Evolutionary conservation across 1,140 invertebrate species (phyloP).

Genomic region (Triops longicaudatus): DNA sequence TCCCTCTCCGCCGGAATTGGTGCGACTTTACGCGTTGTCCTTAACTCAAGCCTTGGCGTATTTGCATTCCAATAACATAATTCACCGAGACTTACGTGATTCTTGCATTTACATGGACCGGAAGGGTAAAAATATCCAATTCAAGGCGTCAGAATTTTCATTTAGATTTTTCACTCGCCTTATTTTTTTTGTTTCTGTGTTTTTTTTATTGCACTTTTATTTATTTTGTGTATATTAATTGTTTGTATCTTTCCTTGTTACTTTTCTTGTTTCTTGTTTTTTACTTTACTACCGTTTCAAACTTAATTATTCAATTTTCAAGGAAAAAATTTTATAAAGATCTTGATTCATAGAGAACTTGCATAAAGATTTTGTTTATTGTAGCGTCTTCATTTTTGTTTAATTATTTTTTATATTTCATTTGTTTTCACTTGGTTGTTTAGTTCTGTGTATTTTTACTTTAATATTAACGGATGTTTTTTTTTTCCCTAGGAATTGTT

Average conservation of each 20-base stretch:
- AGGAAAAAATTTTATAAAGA: no score
- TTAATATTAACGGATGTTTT: constrained; percentile 40
- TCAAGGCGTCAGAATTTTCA: neutral
- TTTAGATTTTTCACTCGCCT: no score
- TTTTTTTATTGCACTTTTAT: neutral
- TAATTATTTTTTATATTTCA: constrained; percentile 29
- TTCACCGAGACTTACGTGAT: constrained; percentile 57
- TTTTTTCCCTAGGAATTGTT: constrained; percentile 45
- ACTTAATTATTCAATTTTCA: no score
- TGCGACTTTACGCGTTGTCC: constrained; percentile 54
- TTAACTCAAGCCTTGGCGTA: constrained; percentile 59
- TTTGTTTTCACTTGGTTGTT: constrained; percentile 27
- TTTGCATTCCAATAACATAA: constrained; percentile 65
- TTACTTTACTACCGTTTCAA: no score
- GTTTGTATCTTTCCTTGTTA: no score
- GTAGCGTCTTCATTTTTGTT: no score
- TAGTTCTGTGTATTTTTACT: neutral
- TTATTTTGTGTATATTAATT: no score
- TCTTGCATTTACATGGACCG: constrained; percentile 44
- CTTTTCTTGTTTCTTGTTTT: no score
- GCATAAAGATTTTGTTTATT: no score
- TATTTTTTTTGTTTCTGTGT: constrained; percentile 27
- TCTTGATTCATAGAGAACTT: no score
- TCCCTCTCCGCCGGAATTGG: constrained; percentile 48
- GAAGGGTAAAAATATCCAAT: constrained; percentile 36